Evolutionary conservation across 2,113 vertebrate genomes (phyloP), one percentile per base, ranked within the genome.

Genomic region (Meleagris gallopavo): DNA sequence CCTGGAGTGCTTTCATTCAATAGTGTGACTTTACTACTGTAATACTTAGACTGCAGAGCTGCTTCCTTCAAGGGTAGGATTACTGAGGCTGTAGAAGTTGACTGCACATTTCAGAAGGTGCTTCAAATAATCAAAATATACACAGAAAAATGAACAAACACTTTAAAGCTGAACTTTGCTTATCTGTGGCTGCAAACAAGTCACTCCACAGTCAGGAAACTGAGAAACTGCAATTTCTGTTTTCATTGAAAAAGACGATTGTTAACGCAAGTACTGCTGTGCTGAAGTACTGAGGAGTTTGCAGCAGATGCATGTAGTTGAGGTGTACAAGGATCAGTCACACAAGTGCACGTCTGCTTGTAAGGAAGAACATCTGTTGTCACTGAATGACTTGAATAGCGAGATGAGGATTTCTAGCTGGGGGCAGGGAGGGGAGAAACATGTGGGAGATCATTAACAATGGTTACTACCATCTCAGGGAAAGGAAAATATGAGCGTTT

Each of bases 231-330:
- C 19, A 50, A 22, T 2, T 79, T 82, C 88, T 93, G 21, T 73
- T 64, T 11, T 20, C 64, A 2, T 34, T 6, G 2, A 40, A 54
- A 58, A 66, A 62, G 21, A n/a, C 6, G 22, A 2, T 41, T 90
- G 48, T 3, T 17, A 67, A 38, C 5, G 40, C 29, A 70, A 84
- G 27, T 29, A 27, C 15, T 67, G 1, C 10, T 45, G 25, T 84
- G 12, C 22, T 55, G 52, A 78, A 57, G 10, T 61, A n/a, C 46
- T 65, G 2, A 30, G 40, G 29, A 10, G 17, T 67, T 77, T 52
- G 14, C 24, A 52, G 24, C 65, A 62, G 65, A 11, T 12, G 70
- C 0, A 0, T 4, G 0, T 6, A 21, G 45, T 62, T 83, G 10
- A 50, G 14, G 4, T 50, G 34, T 75, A 13, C 40, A 60, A 48